Evolutionary conservation across 1,140 invertebrate species (phyloP), one percentile per base, ranked within the genome.

Genomic region (Drosophila bocqueti): DNA sequence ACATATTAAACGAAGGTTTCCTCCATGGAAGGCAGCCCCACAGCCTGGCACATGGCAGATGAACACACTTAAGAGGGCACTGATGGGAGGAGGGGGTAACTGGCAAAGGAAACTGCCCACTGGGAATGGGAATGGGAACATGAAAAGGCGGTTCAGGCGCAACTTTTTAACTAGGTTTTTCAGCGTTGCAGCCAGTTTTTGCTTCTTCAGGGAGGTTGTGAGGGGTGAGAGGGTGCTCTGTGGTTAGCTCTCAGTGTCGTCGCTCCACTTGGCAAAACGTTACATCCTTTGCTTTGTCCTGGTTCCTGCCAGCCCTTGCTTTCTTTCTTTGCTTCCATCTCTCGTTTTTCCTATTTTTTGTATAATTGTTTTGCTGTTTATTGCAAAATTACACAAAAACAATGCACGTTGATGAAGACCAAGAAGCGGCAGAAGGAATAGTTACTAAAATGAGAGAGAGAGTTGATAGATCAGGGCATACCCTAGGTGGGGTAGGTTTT

Each of bases 341-440:
- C 1, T 34, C 6, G 9, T 15, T 29, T 16, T 26, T 26, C 3
- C n/a, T 7, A 68, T 68, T 47, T 43, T 76, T 54, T 67, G 81
- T 81, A 68, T 79, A 90, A 90, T 85, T 90, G 85, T 90, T 90
- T 90, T 90, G 85, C 85, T 91, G 85, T 90, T 90, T 90, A 90
- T 90, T 90, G 85, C 85, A 90, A 90, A 90, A 90, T 90, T 90
- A 90, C 85, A 90, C 85, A 90, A 90, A 91, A 90, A 90, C 85
- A 90, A 90, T 90, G 76, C 85, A 79, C 55, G 78, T 73, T 90
- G 85, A 89, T 89, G 85, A 90, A 89, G 84, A 46, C 40, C 64
- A 67, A 40, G 34, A 43, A 46, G 54, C 64, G 60, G 49, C 16
- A 18, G 29, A 52, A 40, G 34, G 36, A 54, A 40, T 21, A 13